Base-by-base conservation (phyloP, 2,888 invertebrate genomes). In the Phyllotreta striolata region DNA sequence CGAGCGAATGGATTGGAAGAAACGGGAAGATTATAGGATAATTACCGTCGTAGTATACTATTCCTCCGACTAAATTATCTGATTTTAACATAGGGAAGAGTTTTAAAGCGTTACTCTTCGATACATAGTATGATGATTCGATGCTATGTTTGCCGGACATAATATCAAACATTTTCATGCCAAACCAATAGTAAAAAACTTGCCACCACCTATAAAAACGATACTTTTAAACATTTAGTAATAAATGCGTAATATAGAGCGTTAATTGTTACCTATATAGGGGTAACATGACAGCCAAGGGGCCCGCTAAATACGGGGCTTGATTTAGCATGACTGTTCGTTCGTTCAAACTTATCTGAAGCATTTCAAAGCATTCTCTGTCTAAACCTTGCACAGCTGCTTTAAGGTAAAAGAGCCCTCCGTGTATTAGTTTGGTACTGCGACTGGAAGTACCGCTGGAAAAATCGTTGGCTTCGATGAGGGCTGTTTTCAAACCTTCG, bases 41-140 rank as follows among this genome's bases (percentile, higher is more conserved):
- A 83, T 79, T 83, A 95, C 98, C 99, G 83, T 99, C 99, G 80
- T 98, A 99, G 83, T 99, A 99, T n/a, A 99, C 98, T 72, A 99
- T 91, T 39, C 98, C 98, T 43, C 98, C 99, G 73, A 93, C 92
- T 8, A 99, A 84, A 78, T 91, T 91, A 77, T 99, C 97, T 59
- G 93, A 95, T 78, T 96, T 93, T 72, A 99, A 84, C 98, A 99
- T 99, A 1, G 99, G 99, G 80, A 99, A 99, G 62, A 95, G 84
- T 84, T 99, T 99, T 60, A 99, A 84, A 0, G 99, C 97, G 79
- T 93, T 92, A 71, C 89, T 88, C 83, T 98, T 98, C 52, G 94
- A 93, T 58, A 99, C 85, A 76, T 93, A 92, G 82, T 98, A 99
- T 12, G 98, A 98, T 72, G 91, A 91, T 81, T 98, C 97, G 8